These are phyloP conservation scores for Icerya purchasi DNA, from an alignment of 2,888 invertebrate genomes.

Conservation along the genomic window DNA sequence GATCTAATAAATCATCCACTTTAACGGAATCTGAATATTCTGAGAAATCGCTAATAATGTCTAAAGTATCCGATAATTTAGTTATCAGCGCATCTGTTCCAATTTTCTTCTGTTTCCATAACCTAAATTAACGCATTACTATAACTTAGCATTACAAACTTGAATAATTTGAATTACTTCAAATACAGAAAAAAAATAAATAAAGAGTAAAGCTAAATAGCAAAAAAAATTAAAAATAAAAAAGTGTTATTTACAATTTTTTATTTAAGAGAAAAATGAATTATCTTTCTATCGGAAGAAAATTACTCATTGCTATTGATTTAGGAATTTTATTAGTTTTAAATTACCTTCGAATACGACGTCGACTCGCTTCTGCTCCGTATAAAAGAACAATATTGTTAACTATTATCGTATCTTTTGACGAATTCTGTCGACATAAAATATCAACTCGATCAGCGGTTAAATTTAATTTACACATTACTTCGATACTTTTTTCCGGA, in stretches of 20 bases:
- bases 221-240: no score
- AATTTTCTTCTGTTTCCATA: neutral
- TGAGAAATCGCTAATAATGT: neutral
- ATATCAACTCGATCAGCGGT: constrained; percentile 7
- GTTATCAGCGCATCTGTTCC: neutral
- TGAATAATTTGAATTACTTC: neutral
- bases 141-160: neutral
- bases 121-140: neutral
- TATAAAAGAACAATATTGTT: constrained; percentile 8
- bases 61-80: neutral
- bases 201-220: no score
- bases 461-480: constrained; percentile 4
- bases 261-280: no score
- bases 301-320: no score
- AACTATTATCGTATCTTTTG: constrained; percentile 4
- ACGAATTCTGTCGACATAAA: constrained; percentile 6
- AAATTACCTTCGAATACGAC: constrained; percentile 4
- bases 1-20: neutral
- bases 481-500: constrained; percentile 6
- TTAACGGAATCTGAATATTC: neutral
- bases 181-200: no score
- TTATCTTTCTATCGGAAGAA: no score
- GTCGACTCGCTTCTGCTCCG: constrained; percentile 5
- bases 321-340: neutral
- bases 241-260: no score